Conservation (phyloP, 2,797 vertebrate species). For the Dryobates pubescens region DNA sequence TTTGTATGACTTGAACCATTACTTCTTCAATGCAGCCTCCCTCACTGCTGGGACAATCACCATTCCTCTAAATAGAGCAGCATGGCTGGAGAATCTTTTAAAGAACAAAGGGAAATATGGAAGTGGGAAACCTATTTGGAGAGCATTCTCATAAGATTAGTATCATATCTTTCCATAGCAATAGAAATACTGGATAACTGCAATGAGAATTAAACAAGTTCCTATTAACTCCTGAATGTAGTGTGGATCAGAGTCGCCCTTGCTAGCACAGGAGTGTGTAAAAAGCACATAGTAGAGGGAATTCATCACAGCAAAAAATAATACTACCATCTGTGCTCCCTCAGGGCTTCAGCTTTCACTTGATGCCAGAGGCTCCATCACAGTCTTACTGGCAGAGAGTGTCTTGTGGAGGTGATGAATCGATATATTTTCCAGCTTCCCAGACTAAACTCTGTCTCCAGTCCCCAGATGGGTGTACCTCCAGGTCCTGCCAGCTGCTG, state of each 20-base stretch:
- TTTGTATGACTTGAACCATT: neutral
- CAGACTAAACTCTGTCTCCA: neutral
- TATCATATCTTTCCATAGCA: neutral
- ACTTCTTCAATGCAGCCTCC: neutral
- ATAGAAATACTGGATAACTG: neutral
- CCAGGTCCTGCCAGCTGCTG: neutral
- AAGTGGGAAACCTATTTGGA: neutral
- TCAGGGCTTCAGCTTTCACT: neutral
- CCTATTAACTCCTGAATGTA: neutral
- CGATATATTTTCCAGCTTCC: neutral
- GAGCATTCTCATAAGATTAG: neutral
- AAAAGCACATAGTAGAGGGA: neutral
- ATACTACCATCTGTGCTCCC: neutral
- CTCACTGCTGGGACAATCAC: neutral
- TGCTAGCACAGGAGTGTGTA: neutral
- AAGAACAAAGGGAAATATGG: neutral
- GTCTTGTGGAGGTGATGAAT: neutral
- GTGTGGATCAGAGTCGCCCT: neutral
- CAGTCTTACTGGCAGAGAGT: neutral
- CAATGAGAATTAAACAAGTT: neutral
- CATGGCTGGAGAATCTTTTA: neutral
- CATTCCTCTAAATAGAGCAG: neutral
- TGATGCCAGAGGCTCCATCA: neutral
- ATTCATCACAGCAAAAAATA: neutral
- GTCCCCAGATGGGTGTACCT: neutral